Base-by-base conservation (phyloP, 2,797 vertebrate genomes). In the Poecilia wingei region DNA sequence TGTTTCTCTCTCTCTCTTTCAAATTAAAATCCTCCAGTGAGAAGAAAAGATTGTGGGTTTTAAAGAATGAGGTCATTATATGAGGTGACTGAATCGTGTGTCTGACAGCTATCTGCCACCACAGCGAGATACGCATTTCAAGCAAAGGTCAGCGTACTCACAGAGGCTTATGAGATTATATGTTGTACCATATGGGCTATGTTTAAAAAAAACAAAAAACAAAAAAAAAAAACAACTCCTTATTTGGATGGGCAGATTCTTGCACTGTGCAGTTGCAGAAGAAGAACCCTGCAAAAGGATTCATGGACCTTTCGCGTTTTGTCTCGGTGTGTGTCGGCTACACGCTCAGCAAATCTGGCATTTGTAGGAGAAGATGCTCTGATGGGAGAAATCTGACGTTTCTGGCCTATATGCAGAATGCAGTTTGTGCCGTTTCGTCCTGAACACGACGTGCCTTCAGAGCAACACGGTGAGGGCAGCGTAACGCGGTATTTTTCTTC, bases 81-180 rank as follows among this genome's bases (percentile, higher is more conserved):
- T 85, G 82, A 90, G 82, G 85, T 69, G 31, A 80, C 59, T 73
- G 73, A 77, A 88, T 90, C 79, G 64, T 86, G 80, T 57, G 85
- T 84, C 79, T 88, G 57, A 47, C 76, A 89, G 83, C 55, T 77
- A 93, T 93, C 87, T 93, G 87, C 70, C 91, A 92, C 84, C 88
- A 59, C 72, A 51, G 77, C 47, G 89, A 75, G 88, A 94, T 91
- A 90, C 90, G 77, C 82, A 82, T 84, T 28, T 86, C 81, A 83
- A 79, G 39, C 85, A 86, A 84, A 89, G 84, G 83, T 86, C 89
- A 91, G 25, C 6, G 16, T 14, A 79, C 75, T 74, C 51, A 46
- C 31, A 51, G 53, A 75, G 53, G 69, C 39, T 75, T 57, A 25
- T 39, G 43, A 75, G 57, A 72, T 49, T 70, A 79, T 82, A 41